Evolutionary conservation across 2,888 invertebrate species (phyloP).

Genomic region (Heliconius ismenius): DNA sequence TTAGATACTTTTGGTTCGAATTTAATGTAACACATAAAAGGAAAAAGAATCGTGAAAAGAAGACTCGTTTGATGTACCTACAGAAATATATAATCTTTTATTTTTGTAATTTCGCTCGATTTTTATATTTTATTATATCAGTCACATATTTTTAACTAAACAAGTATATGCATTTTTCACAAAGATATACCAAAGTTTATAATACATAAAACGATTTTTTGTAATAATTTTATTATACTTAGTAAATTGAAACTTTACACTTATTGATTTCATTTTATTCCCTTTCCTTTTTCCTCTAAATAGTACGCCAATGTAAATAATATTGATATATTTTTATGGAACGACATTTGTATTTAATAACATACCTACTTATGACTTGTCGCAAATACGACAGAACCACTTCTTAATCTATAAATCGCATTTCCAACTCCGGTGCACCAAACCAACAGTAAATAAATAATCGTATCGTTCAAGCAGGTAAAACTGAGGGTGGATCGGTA

Average conservation of each 20-base stretch:
- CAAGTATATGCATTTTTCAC: conserved; percentile 29
- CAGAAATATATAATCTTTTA: conserved; percentile 1
- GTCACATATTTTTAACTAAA: neutral
- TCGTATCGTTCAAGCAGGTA: no score
- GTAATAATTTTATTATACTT: conserved; percentile 58
- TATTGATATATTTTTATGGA: neutral
- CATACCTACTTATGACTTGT: no score
- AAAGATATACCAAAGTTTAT: conserved; percentile 58
- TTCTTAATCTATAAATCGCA: no score
- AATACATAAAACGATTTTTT: conserved; percentile 52
- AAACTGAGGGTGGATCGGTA: no score
- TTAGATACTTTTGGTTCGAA: neutral
- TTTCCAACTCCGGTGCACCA: no score
- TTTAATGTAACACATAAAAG: neutral
- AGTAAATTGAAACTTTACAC: conserved; percentile 71
- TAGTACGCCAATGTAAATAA: neutral
- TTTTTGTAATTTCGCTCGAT: conserved; percentile 10
- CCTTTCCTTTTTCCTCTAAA: neutral
- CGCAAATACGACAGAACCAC: no score
- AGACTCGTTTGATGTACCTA: neutral
- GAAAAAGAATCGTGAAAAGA: neutral
- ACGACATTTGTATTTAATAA: no score
- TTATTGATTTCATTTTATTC: conserved; percentile 46
- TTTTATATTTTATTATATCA: conserved; percentile 1
- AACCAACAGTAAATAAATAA: no score